phyloP scores from a whole-genome alignment of 2,888 invertebrate species.

The Myopa tessellatipennis region DNA sequence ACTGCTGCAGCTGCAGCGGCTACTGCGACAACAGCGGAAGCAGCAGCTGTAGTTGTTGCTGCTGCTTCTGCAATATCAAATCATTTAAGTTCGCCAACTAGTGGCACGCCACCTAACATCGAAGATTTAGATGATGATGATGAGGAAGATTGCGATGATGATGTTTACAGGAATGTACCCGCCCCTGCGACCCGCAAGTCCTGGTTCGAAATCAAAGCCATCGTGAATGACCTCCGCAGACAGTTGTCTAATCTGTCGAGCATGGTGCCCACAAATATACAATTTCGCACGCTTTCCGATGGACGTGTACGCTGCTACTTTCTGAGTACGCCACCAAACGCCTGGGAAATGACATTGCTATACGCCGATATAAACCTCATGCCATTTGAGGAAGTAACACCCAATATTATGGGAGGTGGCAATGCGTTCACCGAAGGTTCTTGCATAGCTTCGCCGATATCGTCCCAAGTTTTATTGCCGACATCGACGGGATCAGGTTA shows the following conservation, averaged over 20 bases:
- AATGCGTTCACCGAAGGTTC: conserved; percentile 35
- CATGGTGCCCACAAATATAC: conserved; percentile 85
- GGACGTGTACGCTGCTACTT: conserved; percentile 90
- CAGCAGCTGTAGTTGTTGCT: conserved; percentile 57
- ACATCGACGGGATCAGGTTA: conserved; percentile 43
- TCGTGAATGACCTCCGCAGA: conserved; percentile 83
- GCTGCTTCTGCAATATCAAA: conserved; percentile 63
- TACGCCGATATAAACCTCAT: conserved; percentile 84
- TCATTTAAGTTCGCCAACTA: conserved; percentile 63
- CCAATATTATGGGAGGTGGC: conserved; percentile 7
- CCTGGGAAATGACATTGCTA: conserved; percentile 89
- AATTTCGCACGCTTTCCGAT: conserved; percentile 82
- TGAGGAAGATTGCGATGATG: conserved; percentile 59
- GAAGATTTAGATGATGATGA: conserved; percentile 54
- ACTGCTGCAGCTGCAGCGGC: conserved; percentile 63
- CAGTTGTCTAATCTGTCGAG: conserved; percentile 82
- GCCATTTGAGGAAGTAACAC: conserved; percentile 57
- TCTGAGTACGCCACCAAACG: conserved; percentile 86
- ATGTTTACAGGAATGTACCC: conserved; percentile 57
- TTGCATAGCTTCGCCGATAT: conserved; percentile 42
- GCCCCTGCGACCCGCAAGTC: conserved; percentile 68
- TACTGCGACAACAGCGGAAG: conserved; percentile 61
- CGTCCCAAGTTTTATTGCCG: conserved; percentile 48
- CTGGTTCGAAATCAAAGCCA: conserved; percentile 84
- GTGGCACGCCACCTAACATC: conserved; percentile 61